Evolutionary conservation across 2,113 vertebrate genomes (phyloP), one percentile per base, ranked within the genome.

Genomic region (Hoplias malabaricus): DNA sequence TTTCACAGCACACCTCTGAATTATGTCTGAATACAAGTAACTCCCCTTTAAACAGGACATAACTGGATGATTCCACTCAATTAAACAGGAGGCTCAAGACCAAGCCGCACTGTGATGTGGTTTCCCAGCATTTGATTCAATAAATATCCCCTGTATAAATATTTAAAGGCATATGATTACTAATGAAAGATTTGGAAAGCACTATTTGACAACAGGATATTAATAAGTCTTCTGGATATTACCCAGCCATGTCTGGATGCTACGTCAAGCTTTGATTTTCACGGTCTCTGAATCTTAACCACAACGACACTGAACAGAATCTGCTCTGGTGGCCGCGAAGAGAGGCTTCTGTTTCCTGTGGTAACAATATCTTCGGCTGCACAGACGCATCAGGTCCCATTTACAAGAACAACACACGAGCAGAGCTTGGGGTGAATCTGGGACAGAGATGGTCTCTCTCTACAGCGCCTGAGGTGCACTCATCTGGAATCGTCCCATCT

Each of bases 321-420:
- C 46, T 12, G 7, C 27, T n/a, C 43, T 43, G 43, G 13, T 1
- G 57, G 65, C 53, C 14, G 9, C 38, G n/a, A 21, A 40, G 36
- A 42, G 29, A 43, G 54, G 43, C 56, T 77, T 31, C 69, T 21
- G 40, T 79, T 59, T 65, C 31, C 34, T 4, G 33, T 50, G 13
- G 38, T 73, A 73, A 67, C 54, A 13, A 2, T 29, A 73, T 46
- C 14, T 23, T 25, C 48, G 2, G n/a, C 48, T 23, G n/a, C 46
- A n/a, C 56, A 61, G 56, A 62, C 75, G n/a, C n/a, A n/a, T n/a
- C n/a, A 29, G 40, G 50, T 59, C 16, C 34, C 43, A 42, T 33
- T 25, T 42, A 31, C 6, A 21, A 42, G 19, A 71, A 63, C 54
- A 70, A 29, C 48, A 38, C 38, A 75, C 19, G 38, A 75, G 38